Conservation (phyloP, 2,113 vertebrate genomes). For the Peucedramus taeniatus region DNA sequence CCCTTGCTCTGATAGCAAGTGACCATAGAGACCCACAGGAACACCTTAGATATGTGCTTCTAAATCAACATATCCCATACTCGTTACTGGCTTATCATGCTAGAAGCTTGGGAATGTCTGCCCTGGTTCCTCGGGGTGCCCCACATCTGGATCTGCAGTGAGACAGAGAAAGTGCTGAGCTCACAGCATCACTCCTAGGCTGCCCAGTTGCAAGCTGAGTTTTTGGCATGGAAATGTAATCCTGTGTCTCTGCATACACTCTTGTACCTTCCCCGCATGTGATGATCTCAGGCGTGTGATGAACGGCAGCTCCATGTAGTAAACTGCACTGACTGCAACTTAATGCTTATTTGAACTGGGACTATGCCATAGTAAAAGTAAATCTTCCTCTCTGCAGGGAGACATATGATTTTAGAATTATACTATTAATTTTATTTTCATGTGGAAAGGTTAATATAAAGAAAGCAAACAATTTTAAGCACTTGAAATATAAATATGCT, state of each 20-base stretch:
- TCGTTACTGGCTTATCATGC: not conserved
- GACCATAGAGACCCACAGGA: not conserved
- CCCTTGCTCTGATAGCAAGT: not conserved
- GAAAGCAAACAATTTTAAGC: not conserved
- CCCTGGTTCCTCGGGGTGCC: too few relatives aligned
- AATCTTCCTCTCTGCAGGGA: not conserved
- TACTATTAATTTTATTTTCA: not conserved
- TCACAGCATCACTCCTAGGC: not conserved
- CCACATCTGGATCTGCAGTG: rapidly evolving
- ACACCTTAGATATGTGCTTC: rapidly evolving
- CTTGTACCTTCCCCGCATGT: not conserved
- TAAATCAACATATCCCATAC: rapidly evolving
- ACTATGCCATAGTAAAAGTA: not conserved
- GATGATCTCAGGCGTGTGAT: not conserved
- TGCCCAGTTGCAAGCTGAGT: not conserved
- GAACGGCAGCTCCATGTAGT: not conserved
- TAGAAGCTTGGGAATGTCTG: not conserved
- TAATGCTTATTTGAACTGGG: not conserved
- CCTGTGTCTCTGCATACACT: not conserved
- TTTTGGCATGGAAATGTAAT: not conserved
- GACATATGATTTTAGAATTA: not conserved
- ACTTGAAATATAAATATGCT: not conserved
- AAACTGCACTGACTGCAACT: not conserved
- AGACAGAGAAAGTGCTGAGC: not conserved
- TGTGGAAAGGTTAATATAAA: not conserved